Percentiles rank a stretch among this genome's conserved stretches.
These are phyloP conservation scores for Microplitis demolitor DNA, from an alignment of 1,140 invertebrate species.

Conservation along the genomic window DNA sequence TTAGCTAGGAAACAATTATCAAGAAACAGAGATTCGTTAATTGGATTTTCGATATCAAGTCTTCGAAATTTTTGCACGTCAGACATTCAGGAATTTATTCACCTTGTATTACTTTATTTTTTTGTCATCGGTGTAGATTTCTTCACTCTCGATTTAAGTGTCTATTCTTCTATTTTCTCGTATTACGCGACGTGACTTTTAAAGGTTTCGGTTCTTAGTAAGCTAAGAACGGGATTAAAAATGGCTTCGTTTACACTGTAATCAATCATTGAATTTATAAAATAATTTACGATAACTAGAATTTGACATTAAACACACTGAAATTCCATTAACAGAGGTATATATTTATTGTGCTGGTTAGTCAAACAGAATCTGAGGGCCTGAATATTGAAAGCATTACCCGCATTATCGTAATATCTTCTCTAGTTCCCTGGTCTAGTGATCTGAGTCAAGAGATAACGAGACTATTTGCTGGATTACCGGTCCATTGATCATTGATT, in stretches of 20 bases:
- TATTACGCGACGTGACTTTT: constrained; percentile 7
- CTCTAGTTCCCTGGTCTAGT: not conserved
- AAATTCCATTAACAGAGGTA: too few relatives aligned
- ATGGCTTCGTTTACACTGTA: constrained; percentile 1
- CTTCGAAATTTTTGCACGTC: not conserved
- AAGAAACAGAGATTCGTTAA: not conserved
- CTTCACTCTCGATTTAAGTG: not conserved
- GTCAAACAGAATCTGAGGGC: too few relatives aligned
- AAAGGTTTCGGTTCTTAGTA: constrained; percentile 5
- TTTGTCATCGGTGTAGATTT: constrained; percentile 1
- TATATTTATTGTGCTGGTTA: too few relatives aligned
- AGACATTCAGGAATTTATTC: not conserved
- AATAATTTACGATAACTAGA: not conserved
- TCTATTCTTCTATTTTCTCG: constrained; percentile 8
- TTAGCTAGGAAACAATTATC: too few relatives aligned
- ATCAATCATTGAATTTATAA: not conserved
- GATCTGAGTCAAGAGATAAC: not conserved
- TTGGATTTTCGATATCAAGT: not conserved
- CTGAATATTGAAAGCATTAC: not conserved
- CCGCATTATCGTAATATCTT: not conserved
- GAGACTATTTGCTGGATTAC: not conserved
- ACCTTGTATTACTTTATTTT: not conserved
- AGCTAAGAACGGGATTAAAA: constrained; percentile 3
- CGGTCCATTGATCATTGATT: not conserved
- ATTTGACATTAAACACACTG: too few relatives aligned